Evolutionary conservation across 2,888 invertebrate genomes (phyloP), one percentile per base, ranked within the genome.

Genomic region (Drosophila melanosoma): DNA sequence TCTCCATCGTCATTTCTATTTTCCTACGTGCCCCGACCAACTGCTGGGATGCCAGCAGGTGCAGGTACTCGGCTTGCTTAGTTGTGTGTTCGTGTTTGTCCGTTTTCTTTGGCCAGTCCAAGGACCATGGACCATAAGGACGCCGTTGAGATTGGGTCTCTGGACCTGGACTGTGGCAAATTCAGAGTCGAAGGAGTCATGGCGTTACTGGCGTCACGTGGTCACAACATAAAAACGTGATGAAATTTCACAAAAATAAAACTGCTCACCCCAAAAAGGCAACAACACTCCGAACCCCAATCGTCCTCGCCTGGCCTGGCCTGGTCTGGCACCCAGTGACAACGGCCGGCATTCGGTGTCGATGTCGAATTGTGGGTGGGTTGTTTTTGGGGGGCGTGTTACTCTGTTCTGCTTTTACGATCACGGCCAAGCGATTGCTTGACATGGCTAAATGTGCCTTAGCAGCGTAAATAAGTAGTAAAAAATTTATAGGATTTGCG

Each of bases 211-310:
- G 92, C 93, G 93, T 92, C 93, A 93, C 92, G 92, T 93, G 93
- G 92, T 92, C 92, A 90, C 88, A 92, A 91, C 92, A 93, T 93
- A 92, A 93, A 93, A 92, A 92, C 93, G 92, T 93, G 93, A 92
- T 92, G 90, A 92, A 92, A 92, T 91, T 92, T 84, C 82, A 90
- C 87, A 85, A 91, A 90, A 91, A 90, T 91, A 90, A 91, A 91
- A 90, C 66, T 75, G 67, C 74, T 69, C 76, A 58, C 76, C 70
- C 61, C 58, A 40, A 29, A 29, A 36, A 40, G 29, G 33, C 49
- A 17, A 17, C 38, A 33, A 23, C 48, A 33, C 23, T n/a, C 23
- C 26, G 12, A 45, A 38, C 40, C 51, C 52, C 11, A 33, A 33
- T 23, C 32, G 32, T 40, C 12, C 48, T 33, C 26, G 48, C 48